Conservation (phyloP, 2,113 vertebrate genomes). For the Rhinoptilus africanus region DNA sequence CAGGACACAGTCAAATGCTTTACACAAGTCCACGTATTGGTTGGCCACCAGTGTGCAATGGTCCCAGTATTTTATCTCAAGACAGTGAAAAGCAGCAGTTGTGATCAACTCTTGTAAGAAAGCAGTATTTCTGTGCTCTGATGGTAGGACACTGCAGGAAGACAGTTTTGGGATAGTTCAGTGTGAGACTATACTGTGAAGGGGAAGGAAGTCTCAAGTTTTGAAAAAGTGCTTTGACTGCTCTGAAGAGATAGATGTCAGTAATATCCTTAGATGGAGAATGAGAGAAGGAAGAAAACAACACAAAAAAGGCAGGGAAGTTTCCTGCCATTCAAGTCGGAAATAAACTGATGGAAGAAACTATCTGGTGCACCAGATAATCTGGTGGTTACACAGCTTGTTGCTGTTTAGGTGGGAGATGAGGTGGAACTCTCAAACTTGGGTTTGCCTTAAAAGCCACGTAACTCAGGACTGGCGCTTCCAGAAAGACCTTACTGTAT, state of each 20-base stretch:
- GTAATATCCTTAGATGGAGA: background rate
- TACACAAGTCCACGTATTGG: background rate
- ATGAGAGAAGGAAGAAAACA: background rate
- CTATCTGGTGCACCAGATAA: background rate
- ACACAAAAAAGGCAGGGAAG: background rate
- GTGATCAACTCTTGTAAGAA: background rate
- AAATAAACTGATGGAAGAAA: background rate
- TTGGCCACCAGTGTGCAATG: background rate
- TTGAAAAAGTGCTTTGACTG: background rate
- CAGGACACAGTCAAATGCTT: background rate
- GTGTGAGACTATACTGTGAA: background rate
- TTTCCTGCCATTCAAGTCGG: background rate
- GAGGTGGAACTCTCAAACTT: background rate
- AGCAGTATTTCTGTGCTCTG: background rate
- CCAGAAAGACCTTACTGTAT: background rate
- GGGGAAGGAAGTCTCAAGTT: background rate
- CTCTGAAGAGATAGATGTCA: background rate
- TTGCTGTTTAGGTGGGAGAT: background rate
- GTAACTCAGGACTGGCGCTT: background rate
- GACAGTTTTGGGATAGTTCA: background rate
- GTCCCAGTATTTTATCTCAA: background rate
- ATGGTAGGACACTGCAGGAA: background rate
- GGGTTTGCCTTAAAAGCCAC: background rate
- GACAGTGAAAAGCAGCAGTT: background rate
- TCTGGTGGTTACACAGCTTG: accelerated